Conservation (phyloP, 1,140 invertebrate genomes). For the Lepeophtheirus salmonis region DNA sequence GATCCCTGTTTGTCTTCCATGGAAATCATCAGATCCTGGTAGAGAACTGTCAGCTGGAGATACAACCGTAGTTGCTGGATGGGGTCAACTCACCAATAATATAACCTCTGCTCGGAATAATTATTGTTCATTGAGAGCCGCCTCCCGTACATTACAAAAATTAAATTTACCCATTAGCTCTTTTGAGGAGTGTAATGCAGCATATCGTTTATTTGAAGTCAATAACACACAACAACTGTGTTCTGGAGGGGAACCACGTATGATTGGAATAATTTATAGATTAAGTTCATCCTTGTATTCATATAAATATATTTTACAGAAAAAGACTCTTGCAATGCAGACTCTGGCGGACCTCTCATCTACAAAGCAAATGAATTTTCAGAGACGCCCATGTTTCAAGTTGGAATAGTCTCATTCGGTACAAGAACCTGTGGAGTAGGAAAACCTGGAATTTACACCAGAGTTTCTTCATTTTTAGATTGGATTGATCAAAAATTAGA, state of each 20-base stretch:
- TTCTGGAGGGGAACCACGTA: neutral
- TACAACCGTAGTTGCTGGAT: neutral
- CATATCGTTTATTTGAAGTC: neutral
- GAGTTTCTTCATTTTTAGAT: neutral
- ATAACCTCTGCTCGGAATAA: neutral
- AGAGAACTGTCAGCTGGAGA: neutral
- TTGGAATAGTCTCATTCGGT: neutral
- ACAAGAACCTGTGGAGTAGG: neutral
- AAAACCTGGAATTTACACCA: neutral
- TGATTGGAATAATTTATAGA: too few species aligned
- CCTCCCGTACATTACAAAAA: neutral
- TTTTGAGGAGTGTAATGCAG: neutral
- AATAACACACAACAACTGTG: neutral
- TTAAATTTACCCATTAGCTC: neutral
- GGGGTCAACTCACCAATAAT: conserved; percentile 2
- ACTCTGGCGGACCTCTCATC: neutral
- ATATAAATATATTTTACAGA: neutral
- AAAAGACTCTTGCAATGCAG: neutral
- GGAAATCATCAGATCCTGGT: neutral
- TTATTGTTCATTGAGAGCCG: neutral
- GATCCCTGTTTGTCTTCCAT: neutral
- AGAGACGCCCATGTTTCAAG: neutral
- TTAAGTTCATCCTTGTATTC: too few species aligned
- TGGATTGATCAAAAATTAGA: neutral
- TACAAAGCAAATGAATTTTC: neutral